Evolutionary conservation across 2,888 invertebrate species (phyloP).

Genomic region (Sphaerophoria rueppellii): DNA sequence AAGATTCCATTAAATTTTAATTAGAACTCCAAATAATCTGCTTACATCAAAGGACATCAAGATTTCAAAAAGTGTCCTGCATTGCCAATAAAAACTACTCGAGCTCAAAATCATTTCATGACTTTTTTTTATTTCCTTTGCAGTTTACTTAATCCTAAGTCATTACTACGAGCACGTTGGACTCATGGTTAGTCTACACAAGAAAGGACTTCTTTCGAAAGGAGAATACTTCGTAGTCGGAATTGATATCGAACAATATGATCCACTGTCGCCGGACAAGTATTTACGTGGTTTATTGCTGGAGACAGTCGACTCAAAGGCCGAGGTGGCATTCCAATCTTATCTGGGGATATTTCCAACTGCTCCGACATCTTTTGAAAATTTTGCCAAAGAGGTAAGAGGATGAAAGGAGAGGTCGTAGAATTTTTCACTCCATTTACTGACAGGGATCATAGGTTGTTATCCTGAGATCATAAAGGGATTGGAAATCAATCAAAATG

Average conservation of each 20-base stretch:
- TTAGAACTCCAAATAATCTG: background rate
- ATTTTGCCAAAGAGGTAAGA: conserved; percentile 85
- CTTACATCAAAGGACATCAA: background rate
- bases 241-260: conserved; percentile 94
- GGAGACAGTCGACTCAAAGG: conserved; percentile 83
- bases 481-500: conserved; percentile 18
- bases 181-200: conserved; percentile 92
- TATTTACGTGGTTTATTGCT: conserved; percentile 90
- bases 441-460: conserved; percentile 9
- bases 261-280: conserved; percentile 88
- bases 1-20: background rate
- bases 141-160: conserved; percentile 95
- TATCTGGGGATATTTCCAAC: conserved; percentile 93
- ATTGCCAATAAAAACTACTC: conserved; percentile 10
- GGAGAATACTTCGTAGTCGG: conserved; percentile 98
- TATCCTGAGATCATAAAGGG: background rate
- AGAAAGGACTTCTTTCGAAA: conserved; percentile 90
- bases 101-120: conserved; percentile 5
- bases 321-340: conserved; percentile 89
- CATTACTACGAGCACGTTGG: conserved; percentile 96
- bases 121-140: conserved; percentile 38
- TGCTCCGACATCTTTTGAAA: conserved; percentile 87
- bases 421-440: conserved; percentile 10
- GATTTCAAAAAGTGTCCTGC: background rate
- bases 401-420: background rate